Evolutionary conservation across 1,140 invertebrate species (phyloP), one percentile per base, ranked within the genome.

Genomic region (Scaptodrosophila lebanonensis): DNA sequence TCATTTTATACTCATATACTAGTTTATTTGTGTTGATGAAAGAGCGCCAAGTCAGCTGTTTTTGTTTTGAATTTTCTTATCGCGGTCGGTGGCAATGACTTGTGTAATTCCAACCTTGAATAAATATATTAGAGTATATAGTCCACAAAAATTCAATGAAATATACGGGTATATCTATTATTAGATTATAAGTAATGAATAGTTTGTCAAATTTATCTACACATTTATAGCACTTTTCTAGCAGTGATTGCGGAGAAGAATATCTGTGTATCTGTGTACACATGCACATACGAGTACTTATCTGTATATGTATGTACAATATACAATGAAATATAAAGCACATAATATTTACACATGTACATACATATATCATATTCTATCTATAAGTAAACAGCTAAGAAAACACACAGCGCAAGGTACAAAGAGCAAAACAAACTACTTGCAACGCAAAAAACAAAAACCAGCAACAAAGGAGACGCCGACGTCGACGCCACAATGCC

Each of bases 1-100:
- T n/a, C n/a, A n/a, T n/a, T n/a, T n/a, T n/a, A n/a, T n/a, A n/a
- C n/a, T n/a, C n/a, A n/a, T n/a, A n/a, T n/a, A n/a, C n/a, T n/a
- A n/a, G n/a, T n/a, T n/a, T n/a, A n/a, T n/a, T n/a, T n/a, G n/a
- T n/a, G n/a, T n/a, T n/a, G n/a, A n/a, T n/a, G n/a, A n/a, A n/a
- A n/a, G n/a, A n/a, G n/a, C 3, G 22, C 22, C 27, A 51, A 68
- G 48, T 73, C 73, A 79, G 73, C 73, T 79, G 73, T 79, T 79
- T 79, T 69, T 79, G 73, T 79, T 79, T 73, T 69, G 59, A 62
- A 54, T 25, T 25, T 25, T 25, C n/a, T n/a, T n/a, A n/a, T n/a
- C n/a, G n/a, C n/a, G n/a, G n/a, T n/a, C n/a, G n/a, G n/a, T 25
- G 22, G 22, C 32, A 42, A 29, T 38, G 8, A 22, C 47, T 79